phyloP scores from a whole-genome alignment of 2,888 invertebrate species.

The Machimus rusticus region DNA sequence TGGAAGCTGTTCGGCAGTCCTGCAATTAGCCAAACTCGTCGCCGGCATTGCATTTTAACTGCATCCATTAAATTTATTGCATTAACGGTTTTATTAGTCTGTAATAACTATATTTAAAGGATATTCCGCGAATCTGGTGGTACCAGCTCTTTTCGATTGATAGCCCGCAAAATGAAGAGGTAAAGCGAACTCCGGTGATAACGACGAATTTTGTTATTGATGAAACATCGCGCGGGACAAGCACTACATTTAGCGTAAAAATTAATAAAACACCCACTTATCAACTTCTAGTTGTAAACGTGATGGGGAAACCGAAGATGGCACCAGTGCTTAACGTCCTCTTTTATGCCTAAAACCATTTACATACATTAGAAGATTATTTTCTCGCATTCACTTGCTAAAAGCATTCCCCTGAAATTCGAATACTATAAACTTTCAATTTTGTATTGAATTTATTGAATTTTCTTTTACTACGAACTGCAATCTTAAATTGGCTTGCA shows the following conservation, averaged over 20 bases:
- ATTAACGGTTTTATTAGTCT: conserved; percentile 9
- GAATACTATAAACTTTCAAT: neutral
- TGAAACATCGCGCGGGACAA: neutral
- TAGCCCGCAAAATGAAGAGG: neutral
- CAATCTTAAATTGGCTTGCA: neutral
- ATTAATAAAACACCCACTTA: neutral
- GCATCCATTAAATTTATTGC: conserved; percentile 14
- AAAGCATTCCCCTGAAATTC: neutral
- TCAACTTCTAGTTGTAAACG: neutral
- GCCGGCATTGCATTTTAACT: neutral
- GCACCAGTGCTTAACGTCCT: neutral
- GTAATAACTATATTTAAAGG: conserved; percentile 29
- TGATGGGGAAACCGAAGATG: neutral
- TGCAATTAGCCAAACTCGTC: conserved; percentile 13
- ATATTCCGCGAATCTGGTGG: neutral
- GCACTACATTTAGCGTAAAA: neutral
- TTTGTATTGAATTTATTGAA: neutral
- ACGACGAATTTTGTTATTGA: neutral
- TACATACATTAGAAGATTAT: neutral
- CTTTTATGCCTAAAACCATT: neutral
- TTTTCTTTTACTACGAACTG: neutral
- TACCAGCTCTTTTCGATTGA: neutral
- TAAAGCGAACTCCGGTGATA: neutral
- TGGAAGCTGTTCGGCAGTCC: conserved; percentile 1
- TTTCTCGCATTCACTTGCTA: neutral